Percentiles rank a stretch among this genome's conserved stretches.
Evolutionary conservation across 2,797 vertebrate genomes (phyloP).

Genomic region (Cyclura pinguis): DNA sequence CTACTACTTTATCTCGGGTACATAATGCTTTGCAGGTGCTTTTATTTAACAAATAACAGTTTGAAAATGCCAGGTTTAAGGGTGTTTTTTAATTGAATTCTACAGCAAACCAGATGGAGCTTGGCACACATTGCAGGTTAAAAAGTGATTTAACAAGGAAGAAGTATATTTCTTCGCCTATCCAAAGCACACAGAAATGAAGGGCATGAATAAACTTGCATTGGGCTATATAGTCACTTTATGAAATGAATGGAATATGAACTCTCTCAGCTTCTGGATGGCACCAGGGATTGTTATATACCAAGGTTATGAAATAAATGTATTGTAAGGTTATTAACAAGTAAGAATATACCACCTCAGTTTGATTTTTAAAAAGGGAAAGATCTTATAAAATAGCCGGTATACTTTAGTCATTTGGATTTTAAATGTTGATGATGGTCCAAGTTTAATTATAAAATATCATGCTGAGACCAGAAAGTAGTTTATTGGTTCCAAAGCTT

Average conservation of each 20-base stretch:
- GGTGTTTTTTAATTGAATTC: not conserved
- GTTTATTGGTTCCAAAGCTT: not conserved
- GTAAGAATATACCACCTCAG: not conserved
- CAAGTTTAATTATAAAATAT: not conserved
- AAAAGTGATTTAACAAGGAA: slow-evolving; percentile 20
- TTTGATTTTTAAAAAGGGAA: not conserved
- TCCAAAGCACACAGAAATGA: slow-evolving; percentile 1
- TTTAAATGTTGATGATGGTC: not conserved
- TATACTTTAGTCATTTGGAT: not conserved
- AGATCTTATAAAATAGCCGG: not conserved
- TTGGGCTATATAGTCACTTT: slow-evolving; percentile 6
- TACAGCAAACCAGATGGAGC: slow-evolving; percentile 13
- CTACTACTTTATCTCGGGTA: slow-evolving; percentile 28
- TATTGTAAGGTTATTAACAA: slow-evolving; percentile 1
- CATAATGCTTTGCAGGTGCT: slow-evolving; percentile 24
- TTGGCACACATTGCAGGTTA: slow-evolving; percentile 6
- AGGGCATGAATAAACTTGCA: not conserved
- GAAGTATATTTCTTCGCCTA: slow-evolving; percentile 5
- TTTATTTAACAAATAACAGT: slow-evolving; percentile 43
- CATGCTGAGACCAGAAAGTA: not conserved
- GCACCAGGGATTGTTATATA: not conserved
- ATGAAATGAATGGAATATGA: not conserved
- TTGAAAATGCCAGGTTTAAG: slow-evolving; percentile 36
- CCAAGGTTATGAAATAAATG: not conserved
- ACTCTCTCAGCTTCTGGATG: not conserved